A percentile compares a stretch with the other conserved stretches of the same genome.
Evolutionary conservation across 2,797 vertebrate species (phyloP).

Genomic region (Buceros bicornis): DNA sequence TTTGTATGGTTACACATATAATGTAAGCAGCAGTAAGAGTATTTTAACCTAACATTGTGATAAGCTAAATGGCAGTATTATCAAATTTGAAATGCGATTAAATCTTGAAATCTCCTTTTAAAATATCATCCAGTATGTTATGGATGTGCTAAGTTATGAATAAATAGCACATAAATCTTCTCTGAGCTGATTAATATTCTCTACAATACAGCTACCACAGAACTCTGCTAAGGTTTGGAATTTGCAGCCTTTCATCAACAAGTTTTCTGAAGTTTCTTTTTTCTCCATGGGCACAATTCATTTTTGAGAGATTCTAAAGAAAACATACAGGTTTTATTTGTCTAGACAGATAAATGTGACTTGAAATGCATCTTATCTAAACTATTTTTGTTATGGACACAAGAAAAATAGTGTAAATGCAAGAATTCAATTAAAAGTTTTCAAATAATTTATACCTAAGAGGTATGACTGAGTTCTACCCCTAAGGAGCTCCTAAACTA

Average conservation of each 20-base stretch:
- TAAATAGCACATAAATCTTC: neutral
- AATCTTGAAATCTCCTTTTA: neutral
- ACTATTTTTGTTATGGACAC: neutral
- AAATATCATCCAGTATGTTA: neutral
- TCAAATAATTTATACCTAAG: neutral
- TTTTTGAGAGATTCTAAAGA: neutral
- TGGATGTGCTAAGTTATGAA: neutral
- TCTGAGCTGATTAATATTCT: constrained; percentile 10
- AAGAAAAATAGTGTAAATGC: neutral
- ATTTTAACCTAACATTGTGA: neutral
- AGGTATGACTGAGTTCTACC: neutral
- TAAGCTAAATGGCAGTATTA: neutral
- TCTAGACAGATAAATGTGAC: neutral
- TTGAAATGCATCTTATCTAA: neutral
- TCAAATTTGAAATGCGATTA: neutral
- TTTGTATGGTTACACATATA: neutral
- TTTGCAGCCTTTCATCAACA: neutral
- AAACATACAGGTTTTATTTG: neutral
- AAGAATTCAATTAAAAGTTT: neutral
- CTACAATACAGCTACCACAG: neutral
- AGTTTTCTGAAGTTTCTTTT: neutral
- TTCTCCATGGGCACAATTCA: neutral
- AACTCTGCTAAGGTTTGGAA: neutral
- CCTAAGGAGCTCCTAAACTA: neutral
- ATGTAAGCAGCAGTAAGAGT: neutral